Evolutionary conservation across 2,113 vertebrate genomes (phyloP), one percentile per base, ranked within the genome.

Genomic region (Tetraodon nigroviridis): DNA sequence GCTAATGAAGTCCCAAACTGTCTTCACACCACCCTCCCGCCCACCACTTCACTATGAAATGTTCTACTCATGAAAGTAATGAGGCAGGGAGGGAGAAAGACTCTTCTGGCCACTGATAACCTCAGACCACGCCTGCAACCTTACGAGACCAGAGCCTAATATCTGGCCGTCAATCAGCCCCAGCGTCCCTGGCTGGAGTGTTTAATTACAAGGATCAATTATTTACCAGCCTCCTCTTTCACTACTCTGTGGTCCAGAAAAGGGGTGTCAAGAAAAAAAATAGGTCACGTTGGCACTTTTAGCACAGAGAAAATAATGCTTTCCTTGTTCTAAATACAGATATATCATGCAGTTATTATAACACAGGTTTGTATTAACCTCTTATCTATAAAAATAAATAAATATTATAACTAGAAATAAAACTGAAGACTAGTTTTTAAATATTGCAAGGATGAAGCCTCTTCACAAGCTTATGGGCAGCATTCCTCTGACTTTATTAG

Each of bases 151-250:
- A 84, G 81, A 83, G 87, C 88, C 89, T 90, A 88, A 92, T 90
- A 91, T 91, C 89, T 88, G 83, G 77, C 88, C 79, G 85, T 90
- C 90, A 90, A 89, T 91, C 91, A 90, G 89, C 89, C 79, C 73
- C 74, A 78, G 80, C 84, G 82, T 91, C 91, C 85, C 86, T 85
- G 86, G 87, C 84, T 81, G 75, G 87, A 88, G 90, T 90, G 89
- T 91, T 91, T 90, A 88, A 90, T 91, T 92, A 90, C 90, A 89
- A 87, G 72, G 84, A 91, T 92, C 83, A 90, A 92, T 91, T 90
- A 92, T 91, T 92, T 80, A 92, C 79, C 72, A 84, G 86, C 90
- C 81, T 90, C 84, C 75, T 89, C 87, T 91, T 89, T 91, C 89
- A 90, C 80, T 86, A 81, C 76, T 74, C 85, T 71, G 78, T 66